These are phyloP conservation scores for Incurvaria masculella DNA, from an alignment of 2,888 invertebrate species.

Conservation along the genomic window DNA sequence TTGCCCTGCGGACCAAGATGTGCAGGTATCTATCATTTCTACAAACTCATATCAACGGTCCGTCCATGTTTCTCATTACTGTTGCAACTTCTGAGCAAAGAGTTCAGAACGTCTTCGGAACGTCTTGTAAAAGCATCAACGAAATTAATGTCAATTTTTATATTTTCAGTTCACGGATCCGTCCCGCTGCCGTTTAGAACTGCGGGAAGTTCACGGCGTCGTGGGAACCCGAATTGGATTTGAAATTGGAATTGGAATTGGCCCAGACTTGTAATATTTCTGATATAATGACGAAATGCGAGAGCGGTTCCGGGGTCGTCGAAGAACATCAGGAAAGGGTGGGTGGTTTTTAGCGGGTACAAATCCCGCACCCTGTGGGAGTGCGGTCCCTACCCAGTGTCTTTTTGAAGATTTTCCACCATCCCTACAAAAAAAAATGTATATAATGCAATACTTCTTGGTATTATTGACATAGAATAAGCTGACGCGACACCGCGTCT, in stretches of 20 bases:
- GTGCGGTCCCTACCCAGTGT: no score
- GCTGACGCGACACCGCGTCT: slow-evolving; percentile 2
- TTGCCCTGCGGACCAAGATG: not conserved
- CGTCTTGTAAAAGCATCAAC: slow-evolving; percentile 4
- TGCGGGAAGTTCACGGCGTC: no score
- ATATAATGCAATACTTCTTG: slow-evolving; percentile 1
- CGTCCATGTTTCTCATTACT: slow-evolving; percentile 4
- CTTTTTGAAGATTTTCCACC: no score
- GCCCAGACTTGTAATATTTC: no score
- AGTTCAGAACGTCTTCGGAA: slow-evolving; percentile 1
- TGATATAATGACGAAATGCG: no score
- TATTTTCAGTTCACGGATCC: slow-evolving; percentile 5
- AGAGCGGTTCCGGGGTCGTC: no score
- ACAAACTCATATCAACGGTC: not conserved
- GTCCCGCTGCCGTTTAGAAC: slow-evolving; percentile 1
- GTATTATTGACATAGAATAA: slow-evolving; percentile 3
- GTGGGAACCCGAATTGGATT: no score
- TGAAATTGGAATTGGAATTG: no score
- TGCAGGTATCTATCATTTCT: slow-evolving; percentile 4
- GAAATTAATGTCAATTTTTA: slow-evolving; percentile 4
- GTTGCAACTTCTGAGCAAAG: slow-evolving; percentile 5
- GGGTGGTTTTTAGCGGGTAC: no score
- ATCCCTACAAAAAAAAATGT: not conserved
- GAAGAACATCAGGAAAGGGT: no score
- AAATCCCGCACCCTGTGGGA: no score